A percentile compares a stretch with the other conserved stretches of the same genome.
phyloP scores from a whole-genome alignment of 2,113 vertebrate genomes.

The Pelecanoides urinatrix region DNA sequence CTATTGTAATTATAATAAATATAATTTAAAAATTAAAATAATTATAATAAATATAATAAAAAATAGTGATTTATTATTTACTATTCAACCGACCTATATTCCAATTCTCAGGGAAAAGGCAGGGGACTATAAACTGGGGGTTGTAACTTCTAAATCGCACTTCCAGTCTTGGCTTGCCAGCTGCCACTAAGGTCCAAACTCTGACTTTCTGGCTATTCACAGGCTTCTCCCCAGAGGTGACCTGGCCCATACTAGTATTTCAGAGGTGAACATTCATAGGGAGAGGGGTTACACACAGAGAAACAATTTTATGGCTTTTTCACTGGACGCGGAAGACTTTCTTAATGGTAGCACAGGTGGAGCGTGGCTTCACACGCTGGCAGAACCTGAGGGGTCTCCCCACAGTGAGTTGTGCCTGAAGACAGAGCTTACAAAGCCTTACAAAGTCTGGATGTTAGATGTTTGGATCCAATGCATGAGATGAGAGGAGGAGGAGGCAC shows the following conservation, averaged over 20 bases:
- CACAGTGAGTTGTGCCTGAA: background rate
- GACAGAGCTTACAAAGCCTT: background rate
- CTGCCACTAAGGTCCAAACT: background rate
- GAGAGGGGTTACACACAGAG: background rate
- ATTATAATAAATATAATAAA: too few species aligned
- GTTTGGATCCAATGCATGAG: background rate
- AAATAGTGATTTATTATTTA: too few species aligned
- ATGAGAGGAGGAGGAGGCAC: background rate
- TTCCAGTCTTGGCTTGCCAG: background rate
- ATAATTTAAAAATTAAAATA: too few species aligned
- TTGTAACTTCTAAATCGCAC: background rate
- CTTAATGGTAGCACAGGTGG: background rate
- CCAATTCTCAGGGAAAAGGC: background rate
- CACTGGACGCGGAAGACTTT: background rate
- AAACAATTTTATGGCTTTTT: background rate
- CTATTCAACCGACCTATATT: background rate
- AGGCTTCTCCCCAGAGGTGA: background rate
- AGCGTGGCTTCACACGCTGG: background rate
- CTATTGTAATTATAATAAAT: background rate
- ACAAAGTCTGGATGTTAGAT: fast-evolving
- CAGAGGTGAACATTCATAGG: background rate
- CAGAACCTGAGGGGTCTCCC: background rate
- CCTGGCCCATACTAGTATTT: background rate
- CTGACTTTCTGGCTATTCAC: background rate
- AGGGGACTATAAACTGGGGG: background rate